These are phyloP conservation scores for Romanogobio albipinnatus DNA, from an alignment of 2,113 vertebrate genomes.

Conservation along the genomic window DNA sequence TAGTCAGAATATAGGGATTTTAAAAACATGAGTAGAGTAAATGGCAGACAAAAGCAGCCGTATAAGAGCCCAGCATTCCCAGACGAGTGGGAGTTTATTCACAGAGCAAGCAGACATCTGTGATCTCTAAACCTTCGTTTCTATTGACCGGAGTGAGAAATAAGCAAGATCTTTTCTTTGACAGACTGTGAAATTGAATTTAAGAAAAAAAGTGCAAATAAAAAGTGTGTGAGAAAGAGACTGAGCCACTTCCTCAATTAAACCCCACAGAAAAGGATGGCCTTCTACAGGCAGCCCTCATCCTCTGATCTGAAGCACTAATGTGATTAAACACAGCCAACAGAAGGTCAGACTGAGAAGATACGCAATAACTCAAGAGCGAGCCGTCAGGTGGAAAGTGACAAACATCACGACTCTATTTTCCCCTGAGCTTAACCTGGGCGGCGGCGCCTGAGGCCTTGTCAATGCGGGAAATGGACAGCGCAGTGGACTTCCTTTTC, in stretches of 20 bases:
- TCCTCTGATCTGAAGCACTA: neutral
- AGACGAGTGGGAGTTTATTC: slow-evolving; percentile 14
- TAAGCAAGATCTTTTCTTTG: neutral
- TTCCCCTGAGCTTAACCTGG: slow-evolving; percentile 1
- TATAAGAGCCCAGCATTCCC: neutral
- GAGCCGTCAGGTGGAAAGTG: slow-evolving; percentile 43
- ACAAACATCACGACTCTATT: slow-evolving; percentile 32
- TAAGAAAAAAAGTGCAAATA: neutral
- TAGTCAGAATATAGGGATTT: neutral
- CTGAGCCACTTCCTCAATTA: too few relatives aligned
- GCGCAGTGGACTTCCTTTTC: slow-evolving; percentile 28
- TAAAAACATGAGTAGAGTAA: neutral
- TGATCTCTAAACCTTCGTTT: neutral
- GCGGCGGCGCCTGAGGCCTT: slow-evolving; percentile 21
- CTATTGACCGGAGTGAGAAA: neutral
- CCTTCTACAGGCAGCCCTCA: neutral
- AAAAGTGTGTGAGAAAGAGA: neutral
- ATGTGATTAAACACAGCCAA: neutral
- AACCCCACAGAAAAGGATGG: neutral
- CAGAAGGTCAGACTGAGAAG: neutral
- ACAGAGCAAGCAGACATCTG: neutral
- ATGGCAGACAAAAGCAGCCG: neutral
- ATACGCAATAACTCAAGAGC: neutral
- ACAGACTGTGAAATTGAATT: neutral
- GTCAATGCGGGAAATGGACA: slow-evolving; percentile 32